A percentile compares a stretch with the other conserved stretches of the same genome.
phyloP scores from a whole-genome alignment of 1,140 invertebrate genomes.

The Adelges cooleyi region DNA sequence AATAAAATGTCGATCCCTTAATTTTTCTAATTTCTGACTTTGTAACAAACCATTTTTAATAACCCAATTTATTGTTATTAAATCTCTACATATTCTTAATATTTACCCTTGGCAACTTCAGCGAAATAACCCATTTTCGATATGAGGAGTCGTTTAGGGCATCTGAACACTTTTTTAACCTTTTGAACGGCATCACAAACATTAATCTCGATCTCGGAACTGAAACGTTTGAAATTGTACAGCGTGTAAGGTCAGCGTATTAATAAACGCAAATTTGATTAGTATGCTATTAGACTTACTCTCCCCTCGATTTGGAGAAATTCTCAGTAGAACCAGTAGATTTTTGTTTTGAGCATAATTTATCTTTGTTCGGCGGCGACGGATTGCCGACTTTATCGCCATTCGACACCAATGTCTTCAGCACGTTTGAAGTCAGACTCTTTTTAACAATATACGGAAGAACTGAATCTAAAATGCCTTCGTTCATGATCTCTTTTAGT shows the following conservation, averaged over 20 bases:
- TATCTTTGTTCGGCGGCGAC: neutral
- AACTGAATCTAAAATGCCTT: conserved; percentile 65
- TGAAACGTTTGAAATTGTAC: conserved; percentile 39
- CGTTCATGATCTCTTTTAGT: conserved; percentile 54
- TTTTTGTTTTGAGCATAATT: conserved; percentile 8
- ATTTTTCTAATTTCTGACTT: too few relatives aligned
- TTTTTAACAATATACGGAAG: conserved; percentile 50
- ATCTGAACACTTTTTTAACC: conserved; percentile 74
- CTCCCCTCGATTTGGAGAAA: conserved; percentile 7
- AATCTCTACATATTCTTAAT: too few relatives aligned
- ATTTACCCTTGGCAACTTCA: conserved; percentile 59
- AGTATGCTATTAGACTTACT: conserved; percentile 29
- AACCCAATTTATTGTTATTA: too few relatives aligned
- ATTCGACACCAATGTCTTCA: neutral
- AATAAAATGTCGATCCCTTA: too few relatives aligned
- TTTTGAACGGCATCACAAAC: conserved; percentile 79
- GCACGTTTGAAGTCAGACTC: neutral
- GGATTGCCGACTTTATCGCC: neutral
- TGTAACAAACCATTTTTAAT: too few relatives aligned
- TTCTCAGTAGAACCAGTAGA: conserved; percentile 10
- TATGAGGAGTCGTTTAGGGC: conserved; percentile 69
- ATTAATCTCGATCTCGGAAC: conserved; percentile 72
- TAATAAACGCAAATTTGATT: too few relatives aligned
- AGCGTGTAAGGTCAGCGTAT: too few relatives aligned
- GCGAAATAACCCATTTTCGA: conserved; percentile 92